Percentiles rank a stretch among this genome's conserved stretches.
Evolutionary conservation across 64 coral and sea anemone species (phyloP).

Genomic region (Pachyseris speciosa): DNA sequence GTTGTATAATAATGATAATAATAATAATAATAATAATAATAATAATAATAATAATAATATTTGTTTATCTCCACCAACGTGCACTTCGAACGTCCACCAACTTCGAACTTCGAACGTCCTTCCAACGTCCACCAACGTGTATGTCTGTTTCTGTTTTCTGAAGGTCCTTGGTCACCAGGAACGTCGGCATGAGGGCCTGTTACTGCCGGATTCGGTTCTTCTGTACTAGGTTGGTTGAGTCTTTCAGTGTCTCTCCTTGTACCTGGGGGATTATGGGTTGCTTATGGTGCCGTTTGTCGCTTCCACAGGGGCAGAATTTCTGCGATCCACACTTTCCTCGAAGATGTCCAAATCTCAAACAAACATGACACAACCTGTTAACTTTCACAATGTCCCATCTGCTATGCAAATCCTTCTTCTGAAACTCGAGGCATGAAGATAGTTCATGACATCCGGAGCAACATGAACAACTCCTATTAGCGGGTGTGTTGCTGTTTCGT

Average conservation of each 20-base stretch:
- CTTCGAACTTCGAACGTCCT: too few relatives aligned
- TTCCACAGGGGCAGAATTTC: conserved; percentile 24
- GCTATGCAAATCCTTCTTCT: conserved; percentile 2
- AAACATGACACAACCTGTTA: conserved; percentile 68
- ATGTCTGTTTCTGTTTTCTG: too few relatives aligned
- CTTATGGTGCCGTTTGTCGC: conserved; percentile 29
- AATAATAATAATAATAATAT: too few relatives aligned
- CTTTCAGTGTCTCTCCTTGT: neutral
- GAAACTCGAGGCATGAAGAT: neutral
- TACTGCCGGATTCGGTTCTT: neutral
- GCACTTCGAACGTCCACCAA: too few relatives aligned
- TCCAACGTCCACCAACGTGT: too few relatives aligned
- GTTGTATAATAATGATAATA: too few relatives aligned
- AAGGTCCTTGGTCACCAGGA: too few relatives aligned
- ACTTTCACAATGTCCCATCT: conserved; percentile 62
- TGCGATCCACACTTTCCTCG: conserved; percentile 27
- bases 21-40: too few relatives aligned
- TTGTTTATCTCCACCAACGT: too few relatives aligned
- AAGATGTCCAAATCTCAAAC: conserved; percentile 48
- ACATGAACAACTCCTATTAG: neutral
- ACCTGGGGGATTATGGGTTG: conserved; percentile 31
- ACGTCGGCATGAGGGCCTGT: too few relatives aligned
- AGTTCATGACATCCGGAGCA: conserved; percentile 54
- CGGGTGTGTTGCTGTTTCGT: too few relatives aligned
- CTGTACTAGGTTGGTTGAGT: neutral